Base-by-base conservation (phyloP, 2,113 vertebrate genomes). In the Ciconia stormi region DNA sequence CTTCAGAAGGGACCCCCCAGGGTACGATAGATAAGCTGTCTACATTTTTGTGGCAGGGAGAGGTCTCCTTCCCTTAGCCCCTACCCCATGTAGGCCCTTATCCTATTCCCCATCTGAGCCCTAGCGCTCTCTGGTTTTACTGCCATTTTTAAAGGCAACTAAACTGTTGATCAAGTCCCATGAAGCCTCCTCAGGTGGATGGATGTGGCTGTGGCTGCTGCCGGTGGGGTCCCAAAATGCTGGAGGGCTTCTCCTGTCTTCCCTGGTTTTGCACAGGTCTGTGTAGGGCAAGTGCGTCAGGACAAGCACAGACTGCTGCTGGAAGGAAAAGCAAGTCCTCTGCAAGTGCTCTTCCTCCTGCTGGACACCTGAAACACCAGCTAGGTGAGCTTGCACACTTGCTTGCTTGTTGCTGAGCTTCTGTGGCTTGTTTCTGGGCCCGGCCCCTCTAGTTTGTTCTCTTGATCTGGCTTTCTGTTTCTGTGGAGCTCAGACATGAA, bases 111-210 rank as follows among this genome's bases (percentile, higher is more conserved):
- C 36, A 9, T 62, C 66, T 53, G 40, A 58, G 36, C 38, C 10
- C 8, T n/a, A 5, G n/a, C 25, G 56, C 53, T 67, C 40, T 82
- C 62, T 83, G 62, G 8, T 70, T 80, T 66, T 49, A 36, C 30
- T 66, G 63, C 2, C 10, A 2, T 38, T 91, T 58, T 49, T 21
- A 16, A 65, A 46, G 26, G 38, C 36, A 82, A 3, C 10, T 16
- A 0, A 89, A 22, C 13, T 18, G 4, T 18, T 29, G 11, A 13
- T 27, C 16, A 58, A 49, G 62, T 27, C 58, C n/a, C 52, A 6
- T 0, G 11, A 36, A 80, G 32, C 61, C 29, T 84, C 13, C 52
- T 65, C 1, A 2, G 30, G 21, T 2, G 4, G 13, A 6, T 27
- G 55, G 29, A 40, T 34, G 49, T n/a, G 79, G 44, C 20, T 42